Percentiles rank a stretch among this genome's conserved stretches.
These are phyloP conservation scores for Thaumatotibia leucotreta DNA, from an alignment of 1,140 invertebrate genomes.

Conservation along the genomic window DNA sequence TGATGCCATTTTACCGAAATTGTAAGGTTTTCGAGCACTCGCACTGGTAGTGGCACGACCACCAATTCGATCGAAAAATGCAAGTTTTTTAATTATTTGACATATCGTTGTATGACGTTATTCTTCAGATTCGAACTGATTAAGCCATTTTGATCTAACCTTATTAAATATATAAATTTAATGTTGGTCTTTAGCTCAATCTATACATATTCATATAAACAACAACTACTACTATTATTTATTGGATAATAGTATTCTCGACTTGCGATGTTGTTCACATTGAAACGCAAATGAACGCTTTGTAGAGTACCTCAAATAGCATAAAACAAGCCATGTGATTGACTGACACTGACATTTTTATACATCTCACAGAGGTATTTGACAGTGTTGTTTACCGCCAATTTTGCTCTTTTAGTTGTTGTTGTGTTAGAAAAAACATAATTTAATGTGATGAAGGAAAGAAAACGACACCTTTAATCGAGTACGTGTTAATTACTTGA, in stretches of 20 bases:
- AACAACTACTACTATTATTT: no score
- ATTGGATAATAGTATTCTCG: no score
- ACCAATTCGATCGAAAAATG: constrained; percentile 8
- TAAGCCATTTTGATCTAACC: no score
- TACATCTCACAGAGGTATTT: background rate
- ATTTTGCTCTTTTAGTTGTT: constrained; percentile 1
- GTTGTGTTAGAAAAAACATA: background rate
- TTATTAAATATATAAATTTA: no score
- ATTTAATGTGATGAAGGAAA: background rate
- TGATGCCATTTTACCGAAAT: constrained; percentile 55
- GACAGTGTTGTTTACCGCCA: constrained; percentile 5
- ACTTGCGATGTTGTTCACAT: background rate
- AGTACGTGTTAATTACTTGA: constrained; percentile 2
- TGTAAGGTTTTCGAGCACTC: constrained; percentile 20
- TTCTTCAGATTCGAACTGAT: background rate
- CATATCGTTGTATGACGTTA: background rate
- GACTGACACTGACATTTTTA: background rate
- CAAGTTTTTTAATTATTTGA: constrained; percentile 5
- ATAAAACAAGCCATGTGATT: background rate
- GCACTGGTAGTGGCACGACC: background rate
- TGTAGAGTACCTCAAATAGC: background rate
- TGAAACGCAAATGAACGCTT: background rate
- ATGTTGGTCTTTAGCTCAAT: no score
- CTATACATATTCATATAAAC: no score
- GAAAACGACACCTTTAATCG: background rate